These are phyloP conservation scores for Drosophila affinis DNA, from an alignment of 2,888 invertebrate genomes.

Conservation along the genomic window DNA sequence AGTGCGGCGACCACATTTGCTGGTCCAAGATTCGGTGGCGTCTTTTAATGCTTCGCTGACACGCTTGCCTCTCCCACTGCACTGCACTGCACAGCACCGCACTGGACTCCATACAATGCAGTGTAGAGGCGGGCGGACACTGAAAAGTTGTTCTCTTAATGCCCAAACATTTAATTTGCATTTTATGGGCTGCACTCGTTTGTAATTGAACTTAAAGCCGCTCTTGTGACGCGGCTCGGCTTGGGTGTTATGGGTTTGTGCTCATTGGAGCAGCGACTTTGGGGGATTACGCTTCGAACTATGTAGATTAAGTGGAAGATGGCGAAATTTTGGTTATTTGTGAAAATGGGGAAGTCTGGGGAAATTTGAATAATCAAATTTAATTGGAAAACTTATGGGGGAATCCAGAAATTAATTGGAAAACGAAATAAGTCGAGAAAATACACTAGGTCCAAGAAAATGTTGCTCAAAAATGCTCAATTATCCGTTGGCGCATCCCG, in stretches of 20 bases:
- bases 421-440: neutral
- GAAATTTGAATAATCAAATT: conserved; percentile 4
- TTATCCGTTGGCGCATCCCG: too few species aligned
- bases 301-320: conserved; percentile 15
- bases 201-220: conserved; percentile 56
- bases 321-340: conserved; percentile 19
- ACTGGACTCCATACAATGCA: neutral
- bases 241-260: neutral
- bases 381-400: conserved; percentile 17
- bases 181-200: conserved; percentile 52
- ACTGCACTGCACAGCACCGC: neutral
- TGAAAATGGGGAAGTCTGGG: conserved; percentile 25
- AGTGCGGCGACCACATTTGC: conserved; percentile 34
- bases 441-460: neutral
- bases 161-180: conserved; percentile 54
- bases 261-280: conserved; percentile 28
- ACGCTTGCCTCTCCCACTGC: conserved; percentile 43
- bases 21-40: conserved; percentile 54
- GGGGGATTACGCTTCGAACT: conserved; percentile 27
- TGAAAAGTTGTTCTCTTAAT: conserved; percentile 48
- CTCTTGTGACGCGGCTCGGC: conserved; percentile 5
- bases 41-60: conserved; percentile 58
- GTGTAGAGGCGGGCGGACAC: conserved; percentile 15
- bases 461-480: too few species aligned
- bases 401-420: neutral